These are phyloP conservation scores for Himalopsyche anomala DNA, from an alignment of 2,888 invertebrate species.

Conservation along the genomic window DNA sequence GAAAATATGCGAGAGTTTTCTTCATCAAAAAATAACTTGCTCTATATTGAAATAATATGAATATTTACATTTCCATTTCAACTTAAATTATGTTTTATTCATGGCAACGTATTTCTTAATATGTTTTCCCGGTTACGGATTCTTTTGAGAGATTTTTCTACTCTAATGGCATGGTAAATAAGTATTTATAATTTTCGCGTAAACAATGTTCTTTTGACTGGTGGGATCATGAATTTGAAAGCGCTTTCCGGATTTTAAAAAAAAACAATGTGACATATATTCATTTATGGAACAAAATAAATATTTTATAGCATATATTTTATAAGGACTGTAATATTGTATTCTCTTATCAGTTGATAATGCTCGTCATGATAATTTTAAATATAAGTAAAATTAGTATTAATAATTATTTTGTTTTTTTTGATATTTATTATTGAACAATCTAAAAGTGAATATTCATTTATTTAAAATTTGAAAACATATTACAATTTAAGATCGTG, in stretches of 20 bases:
- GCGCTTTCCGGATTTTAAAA: background rate
- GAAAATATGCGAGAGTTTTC: slow-evolving; percentile 25
- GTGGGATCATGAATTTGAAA: background rate
- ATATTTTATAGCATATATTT: too few species aligned
- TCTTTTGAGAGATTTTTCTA: slow-evolving; percentile 14
- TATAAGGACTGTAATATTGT: too few species aligned
- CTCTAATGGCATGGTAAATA: slow-evolving; percentile 23
- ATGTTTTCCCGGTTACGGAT: slow-evolving; percentile 18
- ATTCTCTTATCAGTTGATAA: too few species aligned
- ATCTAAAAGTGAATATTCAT: too few species aligned
- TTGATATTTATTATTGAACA: too few species aligned
- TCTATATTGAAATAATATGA: slow-evolving; percentile 28
- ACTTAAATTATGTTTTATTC: slow-evolving; percentile 8
- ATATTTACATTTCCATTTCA: slow-evolving; percentile 15
- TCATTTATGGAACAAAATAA: too few species aligned
- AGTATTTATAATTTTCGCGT: slow-evolving; percentile 4
- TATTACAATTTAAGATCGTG: too few species aligned
- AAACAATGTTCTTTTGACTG: slow-evolving; percentile 3
- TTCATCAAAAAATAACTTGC: slow-evolving; percentile 30
- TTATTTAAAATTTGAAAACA: too few species aligned
- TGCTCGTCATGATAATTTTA: too few species aligned
- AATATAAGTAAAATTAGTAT: too few species aligned
- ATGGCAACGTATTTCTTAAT: slow-evolving; percentile 28
- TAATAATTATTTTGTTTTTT: too few species aligned
- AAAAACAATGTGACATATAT: too few species aligned